Conservation (phyloP, 2,797 vertebrate species). For the Menidia menidia region DNA sequence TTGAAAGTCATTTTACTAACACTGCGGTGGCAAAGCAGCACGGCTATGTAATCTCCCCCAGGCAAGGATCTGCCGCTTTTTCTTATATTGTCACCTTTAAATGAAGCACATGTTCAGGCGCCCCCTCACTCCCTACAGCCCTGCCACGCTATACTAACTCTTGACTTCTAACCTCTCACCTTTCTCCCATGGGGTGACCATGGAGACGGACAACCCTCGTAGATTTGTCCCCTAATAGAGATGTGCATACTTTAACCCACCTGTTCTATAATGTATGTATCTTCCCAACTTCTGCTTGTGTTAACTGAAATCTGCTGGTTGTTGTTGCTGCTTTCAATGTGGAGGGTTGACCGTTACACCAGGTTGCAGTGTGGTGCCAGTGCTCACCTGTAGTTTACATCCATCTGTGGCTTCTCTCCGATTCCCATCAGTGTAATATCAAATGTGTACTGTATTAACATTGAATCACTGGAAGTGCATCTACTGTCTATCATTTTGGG, state of each 20-base stretch:
- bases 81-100: conserved; percentile 59
- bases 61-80: conserved; percentile 54
- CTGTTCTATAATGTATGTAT: conserved; percentile 54
- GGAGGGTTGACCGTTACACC: conserved; percentile 93
- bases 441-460: conserved; percentile 56
- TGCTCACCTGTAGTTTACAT: conserved; percentile 75
- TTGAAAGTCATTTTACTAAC: conserved; percentile 45
- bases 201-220: conserved; percentile 98
- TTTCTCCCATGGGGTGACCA: conserved; percentile 93
- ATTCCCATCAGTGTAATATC: conserved; percentile 50
- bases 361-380: conserved; percentile 81
- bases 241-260: conserved; percentile 54
- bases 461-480: conserved; percentile 55
- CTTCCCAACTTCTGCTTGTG: conserved; percentile 51
- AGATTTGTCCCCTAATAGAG: conserved; percentile 51
- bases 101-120: conserved; percentile 59
- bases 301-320: conserved; percentile 38
- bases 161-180: conserved; percentile 75
- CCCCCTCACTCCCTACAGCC: conserved; percentile 83
- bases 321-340: conserved; percentile 55
- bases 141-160: conserved; percentile 77
- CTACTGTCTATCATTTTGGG: conserved; percentile 35
- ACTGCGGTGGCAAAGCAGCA: conserved; percentile 40
- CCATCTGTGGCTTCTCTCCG: conserved; percentile 65
- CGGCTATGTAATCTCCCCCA: conserved; percentile 35